Evolutionary conservation across 2,113 vertebrate genomes (phyloP).

Genomic region (Conger conger): DNA sequence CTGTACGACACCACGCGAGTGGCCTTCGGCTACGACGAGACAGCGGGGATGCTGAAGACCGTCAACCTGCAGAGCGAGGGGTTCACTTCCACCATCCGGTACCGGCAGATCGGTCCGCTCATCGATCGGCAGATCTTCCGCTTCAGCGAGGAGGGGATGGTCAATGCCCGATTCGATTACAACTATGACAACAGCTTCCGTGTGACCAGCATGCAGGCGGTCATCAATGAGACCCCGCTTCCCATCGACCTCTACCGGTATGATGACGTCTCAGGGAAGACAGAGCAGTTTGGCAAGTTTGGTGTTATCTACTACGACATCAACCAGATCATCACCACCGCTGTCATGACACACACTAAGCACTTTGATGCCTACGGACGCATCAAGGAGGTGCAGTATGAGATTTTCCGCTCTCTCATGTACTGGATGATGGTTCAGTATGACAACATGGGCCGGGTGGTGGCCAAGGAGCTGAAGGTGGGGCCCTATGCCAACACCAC

Average conservation of each 20-base stretch:
- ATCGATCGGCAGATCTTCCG: conserved; percentile 96
- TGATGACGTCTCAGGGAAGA: conserved; percentile 94
- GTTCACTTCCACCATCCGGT: conserved; percentile 93
- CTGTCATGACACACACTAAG: conserved; percentile 98
- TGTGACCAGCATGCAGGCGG: conserved; percentile 98
- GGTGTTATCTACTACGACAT: conserved; percentile 98
- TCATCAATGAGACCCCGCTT: conserved; percentile 93
- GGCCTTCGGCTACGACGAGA: conserved; percentile 89
- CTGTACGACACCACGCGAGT: conserved; percentile 93
- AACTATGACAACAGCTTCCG: conserved; percentile 98
- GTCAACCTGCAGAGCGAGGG: conserved; percentile 92
- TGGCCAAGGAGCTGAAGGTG: conserved; percentile 93
- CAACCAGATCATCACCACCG: conserved; percentile 96
- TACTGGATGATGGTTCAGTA: conserved; percentile 99
- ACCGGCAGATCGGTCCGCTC: conserved; percentile 93
- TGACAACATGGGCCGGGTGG: conserved; percentile 97
- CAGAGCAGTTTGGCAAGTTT: conserved; percentile 97
- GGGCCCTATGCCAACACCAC: conserved; percentile 98
- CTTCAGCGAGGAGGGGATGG: conserved; percentile 98
- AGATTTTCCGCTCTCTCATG: conserved; percentile 97
- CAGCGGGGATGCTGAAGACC: conserved; percentile 91
- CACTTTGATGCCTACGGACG: conserved; percentile 96
- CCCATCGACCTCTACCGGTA: conserved; percentile 97
- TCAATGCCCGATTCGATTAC: conserved; percentile 96
- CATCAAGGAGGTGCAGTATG: conserved; percentile 96